These are phyloP conservation scores for Furcula furcula DNA, from an alignment of 2,888 invertebrate genomes.

Conservation along the genomic window DNA sequence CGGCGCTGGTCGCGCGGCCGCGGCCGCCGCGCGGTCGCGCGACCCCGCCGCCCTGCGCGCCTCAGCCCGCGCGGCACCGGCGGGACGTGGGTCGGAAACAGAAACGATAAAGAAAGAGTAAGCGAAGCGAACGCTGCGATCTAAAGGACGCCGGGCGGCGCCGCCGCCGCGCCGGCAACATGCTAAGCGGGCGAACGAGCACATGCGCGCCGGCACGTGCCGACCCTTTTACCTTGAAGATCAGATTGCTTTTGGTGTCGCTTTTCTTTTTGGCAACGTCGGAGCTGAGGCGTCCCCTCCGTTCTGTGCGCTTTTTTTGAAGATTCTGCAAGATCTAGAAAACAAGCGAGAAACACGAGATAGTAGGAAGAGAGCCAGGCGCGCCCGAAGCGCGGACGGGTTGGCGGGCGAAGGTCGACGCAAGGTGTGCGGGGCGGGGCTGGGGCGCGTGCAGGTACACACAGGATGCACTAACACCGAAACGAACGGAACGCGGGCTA, in stretches of 20 bases:
- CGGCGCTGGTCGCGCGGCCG: conserved; percentile 45
- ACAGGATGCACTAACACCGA: conserved; percentile 76
- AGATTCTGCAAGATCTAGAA: conserved; percentile 99
- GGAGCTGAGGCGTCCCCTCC: conserved; percentile 97
- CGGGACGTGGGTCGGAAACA: conserved; percentile 66
- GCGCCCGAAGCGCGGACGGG: conserved; percentile 68
- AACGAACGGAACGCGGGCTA: conserved; percentile 67
- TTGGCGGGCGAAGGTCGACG: conserved; percentile 56
- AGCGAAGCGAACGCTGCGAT: conserved; percentile 77
- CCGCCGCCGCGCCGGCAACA: conserved; percentile 73
- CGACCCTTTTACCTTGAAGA: conserved; percentile 96
- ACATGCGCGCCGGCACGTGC: conserved; percentile 80
- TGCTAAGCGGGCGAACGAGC: conserved; percentile 81
- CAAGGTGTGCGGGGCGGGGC: conserved; percentile 56
- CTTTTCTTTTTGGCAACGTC: conserved; percentile 95
- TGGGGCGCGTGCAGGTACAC: conserved; percentile 60
- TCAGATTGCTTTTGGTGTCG: conserved; percentile 98
- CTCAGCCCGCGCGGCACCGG: conserved; percentile 67
- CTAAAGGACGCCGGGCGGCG: conserved; percentile 75
- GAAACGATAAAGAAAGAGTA: conserved; percentile 74
- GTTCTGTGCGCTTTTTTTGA: conserved; percentile 99
- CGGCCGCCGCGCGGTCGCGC: conserved; percentile 61
- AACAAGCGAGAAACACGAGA: conserved; percentile 94
- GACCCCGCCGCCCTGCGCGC: conserved; percentile 52
- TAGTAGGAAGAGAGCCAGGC: conserved; percentile 86